Evolutionary conservation across 2,888 invertebrate species (phyloP).

Genomic region (Aphidoletes aphidimyza): DNA sequence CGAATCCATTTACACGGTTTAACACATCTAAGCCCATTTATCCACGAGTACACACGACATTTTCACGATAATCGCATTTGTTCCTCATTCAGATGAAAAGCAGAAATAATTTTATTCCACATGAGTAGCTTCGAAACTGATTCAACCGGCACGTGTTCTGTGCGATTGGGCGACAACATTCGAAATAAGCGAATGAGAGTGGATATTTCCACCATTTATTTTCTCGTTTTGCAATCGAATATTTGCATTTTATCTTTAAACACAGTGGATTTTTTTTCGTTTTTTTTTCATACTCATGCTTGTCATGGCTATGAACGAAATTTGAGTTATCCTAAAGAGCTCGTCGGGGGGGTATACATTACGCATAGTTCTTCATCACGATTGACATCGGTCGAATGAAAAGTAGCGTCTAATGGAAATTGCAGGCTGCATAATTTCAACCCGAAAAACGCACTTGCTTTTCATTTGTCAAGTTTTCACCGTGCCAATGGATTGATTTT

Average conservation of each 20-base stretch:
- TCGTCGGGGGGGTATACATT: too few species aligned
- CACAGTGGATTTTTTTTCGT: not conserved
- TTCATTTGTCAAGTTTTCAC: not conserved
- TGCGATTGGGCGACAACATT: not conserved
- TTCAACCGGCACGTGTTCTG: not conserved
- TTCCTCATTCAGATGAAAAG: not conserved
- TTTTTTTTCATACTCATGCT: not conserved
- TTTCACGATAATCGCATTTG: not conserved
- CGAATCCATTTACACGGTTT: not conserved
- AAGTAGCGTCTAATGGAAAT: too few species aligned
- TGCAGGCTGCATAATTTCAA: not conserved
- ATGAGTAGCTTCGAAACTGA: not conserved
- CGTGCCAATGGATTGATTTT: not conserved
- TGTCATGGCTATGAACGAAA: too few species aligned
- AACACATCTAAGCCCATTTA: not conserved
- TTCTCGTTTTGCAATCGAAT: not conserved
- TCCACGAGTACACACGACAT: not conserved
- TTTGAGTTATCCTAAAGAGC: too few species aligned
- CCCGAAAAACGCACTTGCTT: constrained; percentile 1
- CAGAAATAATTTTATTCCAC: constrained; percentile 22
- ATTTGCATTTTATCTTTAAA: not conserved
- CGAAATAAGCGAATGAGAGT: not conserved
- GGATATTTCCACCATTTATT: too few species aligned
- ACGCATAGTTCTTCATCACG: too few species aligned
- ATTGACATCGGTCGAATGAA: not conserved